Evolutionary conservation across 2,113 vertebrate genomes (phyloP).

Genomic region (Leucoraja erinaceus): DNA sequence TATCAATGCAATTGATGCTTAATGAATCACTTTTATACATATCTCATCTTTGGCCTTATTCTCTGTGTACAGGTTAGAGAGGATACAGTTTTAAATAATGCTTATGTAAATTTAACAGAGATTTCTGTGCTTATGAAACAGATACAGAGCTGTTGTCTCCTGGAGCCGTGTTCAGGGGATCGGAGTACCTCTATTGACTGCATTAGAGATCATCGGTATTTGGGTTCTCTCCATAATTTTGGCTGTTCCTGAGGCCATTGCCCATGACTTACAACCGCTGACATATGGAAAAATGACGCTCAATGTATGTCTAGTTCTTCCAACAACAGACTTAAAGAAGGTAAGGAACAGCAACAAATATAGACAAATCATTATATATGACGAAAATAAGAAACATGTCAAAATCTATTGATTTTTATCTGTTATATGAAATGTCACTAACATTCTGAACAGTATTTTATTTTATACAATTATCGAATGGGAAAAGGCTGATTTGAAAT

Average conservation of each 20-base stretch:
- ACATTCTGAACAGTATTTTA: no score
- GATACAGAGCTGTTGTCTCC: constrained; percentile 90
- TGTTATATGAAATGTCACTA: background rate
- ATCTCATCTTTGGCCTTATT: background rate
- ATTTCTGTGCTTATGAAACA: constrained; percentile 43
- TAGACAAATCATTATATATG: background rate
- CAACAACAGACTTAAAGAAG: constrained; percentile 61
- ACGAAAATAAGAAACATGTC: background rate
- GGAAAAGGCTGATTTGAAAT: no score
- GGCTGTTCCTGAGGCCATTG: constrained; percentile 85
- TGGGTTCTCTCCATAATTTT: constrained; percentile 84
- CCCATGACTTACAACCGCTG: constrained; percentile 70
- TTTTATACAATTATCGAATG: background rate
- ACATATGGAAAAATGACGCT: constrained; percentile 57
- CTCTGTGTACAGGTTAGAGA: background rate
- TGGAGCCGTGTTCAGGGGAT: constrained; percentile 96
- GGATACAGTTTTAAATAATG: background rate
- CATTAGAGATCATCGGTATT: constrained; percentile 82
- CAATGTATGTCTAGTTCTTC: constrained; percentile 76
- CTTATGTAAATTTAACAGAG: background rate
- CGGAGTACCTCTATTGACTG: constrained; percentile 81
- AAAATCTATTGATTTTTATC: background rate
- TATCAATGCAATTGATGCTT: background rate
- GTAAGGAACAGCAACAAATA: constrained; percentile 51
- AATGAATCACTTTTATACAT: background rate